Evolutionary conservation across 2,888 invertebrate species (phyloP), one percentile per base, ranked within the genome.

Genomic region (Eupelmus urozonus): DNA sequence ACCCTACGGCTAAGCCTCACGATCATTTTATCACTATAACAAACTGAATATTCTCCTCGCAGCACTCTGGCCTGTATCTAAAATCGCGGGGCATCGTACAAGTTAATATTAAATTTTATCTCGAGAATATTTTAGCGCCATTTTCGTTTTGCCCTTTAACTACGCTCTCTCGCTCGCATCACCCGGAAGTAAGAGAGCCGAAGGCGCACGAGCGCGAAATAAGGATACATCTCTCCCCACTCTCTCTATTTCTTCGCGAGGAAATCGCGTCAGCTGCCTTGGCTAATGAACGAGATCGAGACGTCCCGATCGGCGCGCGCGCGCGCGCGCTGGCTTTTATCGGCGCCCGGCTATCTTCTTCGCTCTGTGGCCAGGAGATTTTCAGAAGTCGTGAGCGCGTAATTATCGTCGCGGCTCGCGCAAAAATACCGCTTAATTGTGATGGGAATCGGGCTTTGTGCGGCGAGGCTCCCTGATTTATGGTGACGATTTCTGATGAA

Each of bases 401-500:
- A 71, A 77, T 71, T 76, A 66, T 65, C 45, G 7, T 18, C 16
- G 29, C 20, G 27, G 27, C 27, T 4, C 16, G 53, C 34, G 3
- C 9, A 55, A 72, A 55, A 72, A 72, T 55, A 40, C 62, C 45
- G 49, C 45, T 67, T 76, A 51, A 70, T 76, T 76, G 55, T 49
- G 34, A 62, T 29, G 63, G 45, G 62, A 34, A 55, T 42, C 18
- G 27, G 42, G 27, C 42, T 65, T 42, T n/a, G 73, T 20, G 34
- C 25, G 34, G 25, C 29, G 42, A 13, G 27, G 59, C 27, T n/a
- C 11, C 16, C 27, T 72, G 77, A 72, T 77, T 77, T 77, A 72
- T 23, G 66, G 45, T 45, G 70, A 76, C 40, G 66, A 77, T 60
- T 77, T 53, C 53, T 55, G 77, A 77, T 77, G 77, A 77, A 72